Evolutionary conservation across 1,140 invertebrate species (phyloP).

Genomic region (Condylostylus longicornis): DNA sequence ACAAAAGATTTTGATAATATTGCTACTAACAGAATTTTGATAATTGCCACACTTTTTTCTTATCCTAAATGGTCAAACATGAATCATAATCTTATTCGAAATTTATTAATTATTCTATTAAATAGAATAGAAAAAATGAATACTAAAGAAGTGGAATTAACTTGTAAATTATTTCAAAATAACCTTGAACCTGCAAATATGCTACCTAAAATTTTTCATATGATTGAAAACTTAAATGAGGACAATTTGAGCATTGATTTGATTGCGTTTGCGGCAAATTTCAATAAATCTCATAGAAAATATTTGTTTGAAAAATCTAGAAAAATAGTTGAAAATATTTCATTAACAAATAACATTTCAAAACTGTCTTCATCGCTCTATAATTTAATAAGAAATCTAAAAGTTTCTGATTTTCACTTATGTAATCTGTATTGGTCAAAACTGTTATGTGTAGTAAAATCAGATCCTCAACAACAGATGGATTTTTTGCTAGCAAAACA

Average conservation of each 20-base stretch:
- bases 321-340: slow-evolving; percentile 20
- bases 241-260: slow-evolving; percentile 12
- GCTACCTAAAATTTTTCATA: slow-evolving; percentile 10
- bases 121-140: slow-evolving; percentile 3
- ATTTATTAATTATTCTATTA: no score
- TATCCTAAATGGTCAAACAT: no score
- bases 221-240: slow-evolving; percentile 12
- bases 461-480: slow-evolving; percentile 12
- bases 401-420: slow-evolving; percentile 29
- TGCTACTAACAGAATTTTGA: no score
- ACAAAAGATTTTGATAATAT: no score
- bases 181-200: slow-evolving; percentile 24
- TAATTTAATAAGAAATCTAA: slow-evolving; percentile 31
- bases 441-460: slow-evolving; percentile 10
- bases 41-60: no score
- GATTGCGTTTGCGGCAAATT: slow-evolving; percentile 20
- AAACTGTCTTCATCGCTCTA: slow-evolving; percentile 20
- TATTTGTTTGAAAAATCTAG: slow-evolving; percentile 18
- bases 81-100: no score
- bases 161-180: slow-evolving; percentile 18
- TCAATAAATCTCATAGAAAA: slow-evolving; percentile 25
- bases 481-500: slow-evolving; percentile 26
- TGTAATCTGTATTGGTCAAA: slow-evolving; percentile 34
- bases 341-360: slow-evolving; percentile 9
- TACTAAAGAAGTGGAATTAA: slow-evolving; percentile 13